A percentile compares a stretch with the other conserved stretches of the same genome.
These are phyloP conservation scores for Dissostichus mawsoni DNA, from an alignment of 2,113 vertebrate species.

Conservation along the genomic window DNA sequence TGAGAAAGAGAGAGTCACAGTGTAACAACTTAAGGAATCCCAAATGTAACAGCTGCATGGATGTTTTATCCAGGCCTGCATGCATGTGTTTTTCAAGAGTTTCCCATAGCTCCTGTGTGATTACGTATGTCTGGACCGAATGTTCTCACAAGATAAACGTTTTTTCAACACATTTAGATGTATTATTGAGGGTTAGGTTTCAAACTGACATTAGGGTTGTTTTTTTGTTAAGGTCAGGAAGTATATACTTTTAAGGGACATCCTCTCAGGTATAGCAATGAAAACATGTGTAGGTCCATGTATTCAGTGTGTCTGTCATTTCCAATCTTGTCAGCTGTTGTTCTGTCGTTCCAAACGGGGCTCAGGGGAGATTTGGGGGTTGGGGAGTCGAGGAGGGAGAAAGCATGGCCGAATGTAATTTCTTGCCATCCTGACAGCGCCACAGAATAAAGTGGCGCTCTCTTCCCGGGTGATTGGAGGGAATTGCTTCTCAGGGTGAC, in stretches of 20 bases:
- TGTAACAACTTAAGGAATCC: conserved; percentile 74
- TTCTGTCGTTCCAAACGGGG: conserved; percentile 60
- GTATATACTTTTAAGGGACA: not conserved
- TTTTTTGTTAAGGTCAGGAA: conserved; percentile 2
- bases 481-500: conserved; percentile 98
- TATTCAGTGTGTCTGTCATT: conserved; percentile 28
- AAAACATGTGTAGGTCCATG: not conserved
- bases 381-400: not conserved
- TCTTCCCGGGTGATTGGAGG: conserved; percentile 94
- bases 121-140: conserved; percentile 41
- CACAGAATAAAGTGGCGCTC: conserved; percentile 91
- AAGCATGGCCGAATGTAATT: conserved; percentile 91
- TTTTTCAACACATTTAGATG: not conserved
- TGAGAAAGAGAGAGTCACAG: conserved; percentile 63
- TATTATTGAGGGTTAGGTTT: not conserved
- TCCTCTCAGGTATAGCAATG: conserved; percentile 25
- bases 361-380: conserved; percentile 57
- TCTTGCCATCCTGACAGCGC: conserved; percentile 94
- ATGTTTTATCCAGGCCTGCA: conserved; percentile 23
- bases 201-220: not conserved
- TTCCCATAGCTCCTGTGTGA: conserved; percentile 61
- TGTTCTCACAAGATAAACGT: not conserved
- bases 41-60: conserved; percentile 74
- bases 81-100: conserved; percentile 67
- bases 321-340: conserved; percentile 73